phyloP scores from a whole-genome alignment of 1,140 invertebrate genomes.

The Antheraea mylitta region DNA sequence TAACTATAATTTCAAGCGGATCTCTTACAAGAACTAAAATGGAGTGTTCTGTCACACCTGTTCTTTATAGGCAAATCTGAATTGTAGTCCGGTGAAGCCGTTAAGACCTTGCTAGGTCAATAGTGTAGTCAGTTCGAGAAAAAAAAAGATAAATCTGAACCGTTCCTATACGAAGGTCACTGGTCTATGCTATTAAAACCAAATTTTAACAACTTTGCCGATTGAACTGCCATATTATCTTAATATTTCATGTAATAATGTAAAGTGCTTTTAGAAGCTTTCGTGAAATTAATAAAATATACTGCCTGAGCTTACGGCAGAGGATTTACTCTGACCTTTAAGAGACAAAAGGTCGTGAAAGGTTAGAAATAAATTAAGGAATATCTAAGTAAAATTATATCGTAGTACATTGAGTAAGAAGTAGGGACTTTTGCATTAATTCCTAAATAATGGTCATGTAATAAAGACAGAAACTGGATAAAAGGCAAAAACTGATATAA shows the following conservation, averaged over 20 bases:
- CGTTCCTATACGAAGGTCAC: neutral
- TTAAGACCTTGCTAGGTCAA: too few species aligned
- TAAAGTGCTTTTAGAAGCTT: neutral
- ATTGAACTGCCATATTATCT: neutral
- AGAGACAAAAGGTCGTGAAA: neutral
- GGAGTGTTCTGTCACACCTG: too few species aligned
- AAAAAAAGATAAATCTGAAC: too few species aligned
- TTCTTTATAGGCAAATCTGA: too few species aligned
- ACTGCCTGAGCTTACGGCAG: neutral
- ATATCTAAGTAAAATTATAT: neutral
- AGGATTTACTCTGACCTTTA: neutral
- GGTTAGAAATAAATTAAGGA: neutral
- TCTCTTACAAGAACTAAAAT: too few species aligned
- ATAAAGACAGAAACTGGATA: too few species aligned
- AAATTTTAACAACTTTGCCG: neutral
- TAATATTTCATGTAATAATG: neutral
- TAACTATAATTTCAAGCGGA: too few species aligned
- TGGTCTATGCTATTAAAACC: neutral
- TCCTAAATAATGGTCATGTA: too few species aligned
- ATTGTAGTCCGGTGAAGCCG: too few species aligned
- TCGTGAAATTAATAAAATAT: neutral
- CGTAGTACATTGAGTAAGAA: neutral
- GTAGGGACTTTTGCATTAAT: too few species aligned
- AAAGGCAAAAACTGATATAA: too few species aligned
- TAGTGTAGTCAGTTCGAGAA: too few species aligned